These are phyloP conservation scores for Hermetia illucens DNA, from an alignment of 1,140 invertebrate species.

Conservation along the genomic window DNA sequence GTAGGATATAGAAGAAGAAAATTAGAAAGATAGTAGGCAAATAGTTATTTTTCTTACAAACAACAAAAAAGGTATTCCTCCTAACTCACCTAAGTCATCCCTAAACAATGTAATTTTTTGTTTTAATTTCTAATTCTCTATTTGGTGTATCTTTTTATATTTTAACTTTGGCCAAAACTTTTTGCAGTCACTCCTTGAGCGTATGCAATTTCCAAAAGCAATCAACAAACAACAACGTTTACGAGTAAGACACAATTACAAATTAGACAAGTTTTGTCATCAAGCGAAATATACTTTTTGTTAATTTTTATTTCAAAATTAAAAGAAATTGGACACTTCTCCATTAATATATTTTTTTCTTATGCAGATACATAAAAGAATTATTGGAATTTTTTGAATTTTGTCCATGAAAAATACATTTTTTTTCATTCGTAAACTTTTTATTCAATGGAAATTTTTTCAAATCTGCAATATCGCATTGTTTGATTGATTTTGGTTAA, in stretches of 20 bases:
- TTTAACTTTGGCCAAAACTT: constrained; percentile 24
- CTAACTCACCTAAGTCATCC: background rate
- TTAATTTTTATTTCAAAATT: no score
- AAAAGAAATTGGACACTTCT: no score
- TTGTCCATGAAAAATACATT: no score
- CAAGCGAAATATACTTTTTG: no score
- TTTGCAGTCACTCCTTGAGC: constrained; percentile 80
- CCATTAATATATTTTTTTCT: no score
- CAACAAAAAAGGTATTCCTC: background rate
- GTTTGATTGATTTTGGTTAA: no score
- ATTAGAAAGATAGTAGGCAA: background rate
- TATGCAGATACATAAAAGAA: no score
- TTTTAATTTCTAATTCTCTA: background rate
- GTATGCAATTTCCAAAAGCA: constrained; percentile 70
- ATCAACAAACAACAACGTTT: constrained; percentile 74
- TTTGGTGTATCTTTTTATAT: constrained; percentile 1
- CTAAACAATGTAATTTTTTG: background rate
- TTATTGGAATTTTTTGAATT: no score
- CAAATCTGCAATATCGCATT: no score
- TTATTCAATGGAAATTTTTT: no score
- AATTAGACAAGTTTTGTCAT: no score
- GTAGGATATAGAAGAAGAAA: background rate
- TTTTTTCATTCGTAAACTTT: no score
- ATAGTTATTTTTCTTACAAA: background rate
- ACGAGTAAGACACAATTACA: constrained; percentile 84